These are phyloP conservation scores for Pilophorus perplexus DNA, from an alignment of 2,888 invertebrate genomes.

Conservation along the genomic window DNA sequence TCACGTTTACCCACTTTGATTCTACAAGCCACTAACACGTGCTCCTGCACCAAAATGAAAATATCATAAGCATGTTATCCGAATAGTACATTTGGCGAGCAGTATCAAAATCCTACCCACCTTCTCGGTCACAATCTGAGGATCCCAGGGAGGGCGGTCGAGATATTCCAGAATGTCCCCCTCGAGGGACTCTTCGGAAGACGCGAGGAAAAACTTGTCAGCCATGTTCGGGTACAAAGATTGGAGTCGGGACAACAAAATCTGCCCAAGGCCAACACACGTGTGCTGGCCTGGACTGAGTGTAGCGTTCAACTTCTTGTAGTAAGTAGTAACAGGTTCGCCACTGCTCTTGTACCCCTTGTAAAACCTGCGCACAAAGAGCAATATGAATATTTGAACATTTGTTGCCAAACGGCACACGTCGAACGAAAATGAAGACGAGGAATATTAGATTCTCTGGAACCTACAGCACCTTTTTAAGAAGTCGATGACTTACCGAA, in stretches of 20 bases:
- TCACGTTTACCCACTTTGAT: constrained; percentile 67
- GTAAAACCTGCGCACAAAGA: constrained; percentile 56
- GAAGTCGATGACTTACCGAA: too few species aligned
- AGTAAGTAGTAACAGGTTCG: constrained; percentile 68
- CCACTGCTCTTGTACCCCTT: constrained; percentile 59
- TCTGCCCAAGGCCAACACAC: constrained; percentile 84
- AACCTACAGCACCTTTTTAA: too few species aligned
- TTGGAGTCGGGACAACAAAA: constrained; percentile 67
- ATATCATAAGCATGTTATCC: neutral
- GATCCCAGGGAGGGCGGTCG: constrained; percentile 33
- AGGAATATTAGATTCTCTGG: too few species aligned
- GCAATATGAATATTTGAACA: too few species aligned
- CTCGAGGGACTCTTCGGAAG: constrained; percentile 76
- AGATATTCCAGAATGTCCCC: constrained; percentile 57
- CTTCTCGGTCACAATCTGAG: constrained; percentile 42
- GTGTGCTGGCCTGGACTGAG: constrained; percentile 78
- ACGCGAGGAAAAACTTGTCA: constrained; percentile 68
- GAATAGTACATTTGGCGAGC: too few species aligned
- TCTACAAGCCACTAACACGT: constrained; percentile 57
- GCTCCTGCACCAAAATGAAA: constrained; percentile 48
- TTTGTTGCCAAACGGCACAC: too few species aligned
- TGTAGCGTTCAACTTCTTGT: constrained; percentile 72
- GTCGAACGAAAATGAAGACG: too few species aligned
- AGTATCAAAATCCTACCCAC: too few species aligned
- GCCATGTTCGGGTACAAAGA: constrained; percentile 60